phyloP scores from a whole-genome alignment of 1,140 invertebrate species.

The Drosophila neocordata region DNA sequence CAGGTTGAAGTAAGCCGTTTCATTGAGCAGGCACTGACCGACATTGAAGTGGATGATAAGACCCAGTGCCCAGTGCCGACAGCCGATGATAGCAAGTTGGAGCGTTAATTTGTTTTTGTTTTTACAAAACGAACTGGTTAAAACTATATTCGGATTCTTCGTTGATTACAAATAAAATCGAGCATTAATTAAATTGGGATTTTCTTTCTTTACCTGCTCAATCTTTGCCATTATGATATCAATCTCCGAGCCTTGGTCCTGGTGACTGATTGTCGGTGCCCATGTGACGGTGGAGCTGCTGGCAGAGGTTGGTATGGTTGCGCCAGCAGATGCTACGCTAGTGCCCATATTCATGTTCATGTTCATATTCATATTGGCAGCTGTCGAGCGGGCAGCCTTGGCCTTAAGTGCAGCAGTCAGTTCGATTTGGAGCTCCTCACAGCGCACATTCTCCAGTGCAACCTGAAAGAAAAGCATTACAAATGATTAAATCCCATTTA shows the following conservation, averaged over 20 bases:
- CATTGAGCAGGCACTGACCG: slow-evolving; percentile 34
- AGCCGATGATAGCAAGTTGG: not conserved
- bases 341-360: slow-evolving; percentile 1
- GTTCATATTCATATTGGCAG: slow-evolving; percentile 34
- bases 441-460: slow-evolving; percentile 93
- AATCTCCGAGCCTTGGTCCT: slow-evolving; percentile 91
- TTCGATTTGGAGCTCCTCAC: slow-evolving; percentile 94
- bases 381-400: slow-evolving; percentile 60
- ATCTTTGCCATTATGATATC: slow-evolving; percentile 97
- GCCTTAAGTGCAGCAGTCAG: slow-evolving; percentile 86
- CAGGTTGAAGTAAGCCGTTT: slow-evolving; percentile 25
- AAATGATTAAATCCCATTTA: not conserved
- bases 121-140: not conserved
- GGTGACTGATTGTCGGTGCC: slow-evolving; percentile 85
- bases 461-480: slow-evolving; percentile 72
- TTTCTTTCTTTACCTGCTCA: slow-evolving; percentile 86
- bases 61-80: not conserved
- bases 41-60: not conserved
- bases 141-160: not conserved
- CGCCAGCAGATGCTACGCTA: slow-evolving; percentile 21
- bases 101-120: not conserved
- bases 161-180: not conserved
- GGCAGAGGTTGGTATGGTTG: slow-evolving; percentile 76
- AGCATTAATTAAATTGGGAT: not conserved
- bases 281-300: slow-evolving; percentile 80